Evolutionary conservation across 2,797 vertebrate genomes (phyloP).

Genomic region (Enteromius fasciolatus): DNA sequence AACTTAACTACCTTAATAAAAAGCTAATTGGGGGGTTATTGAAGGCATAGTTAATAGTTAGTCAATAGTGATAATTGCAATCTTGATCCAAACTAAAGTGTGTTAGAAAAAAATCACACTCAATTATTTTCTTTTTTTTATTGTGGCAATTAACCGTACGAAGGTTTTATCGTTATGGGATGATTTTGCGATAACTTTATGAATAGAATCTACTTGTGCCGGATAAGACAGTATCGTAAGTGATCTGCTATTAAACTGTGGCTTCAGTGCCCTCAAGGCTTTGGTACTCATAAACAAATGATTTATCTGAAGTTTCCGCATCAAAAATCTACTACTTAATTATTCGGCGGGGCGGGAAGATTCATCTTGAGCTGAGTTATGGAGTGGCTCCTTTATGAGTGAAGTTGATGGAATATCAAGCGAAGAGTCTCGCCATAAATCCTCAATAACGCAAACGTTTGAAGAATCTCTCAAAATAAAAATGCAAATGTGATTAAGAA

Average conservation of each 20-base stretch:
- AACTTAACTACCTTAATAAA: not conserved
- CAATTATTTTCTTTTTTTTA: not conserved
- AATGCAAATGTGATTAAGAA: slow-evolving; percentile 86
- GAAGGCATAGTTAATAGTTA: not conserved
- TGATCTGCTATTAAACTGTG: slow-evolving; percentile 24
- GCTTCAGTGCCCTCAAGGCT: slow-evolving; percentile 73
- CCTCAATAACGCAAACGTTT: slow-evolving; percentile 86
- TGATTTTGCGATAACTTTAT: slow-evolving; percentile 23
- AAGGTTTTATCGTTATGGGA: slow-evolving; percentile 22
- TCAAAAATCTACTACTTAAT: slow-evolving; percentile 85
- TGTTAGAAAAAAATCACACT: not conserved
- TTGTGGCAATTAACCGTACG: not conserved
- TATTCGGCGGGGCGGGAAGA: slow-evolving; percentile 78
- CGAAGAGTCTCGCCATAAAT: slow-evolving; percentile 82
- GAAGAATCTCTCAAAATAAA: slow-evolving; percentile 85
- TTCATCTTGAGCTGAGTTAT: slow-evolving; percentile 82
- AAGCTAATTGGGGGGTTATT: not conserved
- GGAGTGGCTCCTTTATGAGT: slow-evolving; percentile 84
- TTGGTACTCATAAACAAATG: slow-evolving; percentile 81
- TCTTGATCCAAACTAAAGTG: not conserved
- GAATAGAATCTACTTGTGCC: slow-evolving; percentile 28
- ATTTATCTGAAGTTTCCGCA: slow-evolving; percentile 84
- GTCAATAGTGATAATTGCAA: not conserved
- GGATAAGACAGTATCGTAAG: slow-evolving; percentile 15
- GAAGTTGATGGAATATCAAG: slow-evolving; percentile 84